Conservation (phyloP, 37 sponge, comb jelly and placozoan species). For the Beroe forskalii region DNA sequence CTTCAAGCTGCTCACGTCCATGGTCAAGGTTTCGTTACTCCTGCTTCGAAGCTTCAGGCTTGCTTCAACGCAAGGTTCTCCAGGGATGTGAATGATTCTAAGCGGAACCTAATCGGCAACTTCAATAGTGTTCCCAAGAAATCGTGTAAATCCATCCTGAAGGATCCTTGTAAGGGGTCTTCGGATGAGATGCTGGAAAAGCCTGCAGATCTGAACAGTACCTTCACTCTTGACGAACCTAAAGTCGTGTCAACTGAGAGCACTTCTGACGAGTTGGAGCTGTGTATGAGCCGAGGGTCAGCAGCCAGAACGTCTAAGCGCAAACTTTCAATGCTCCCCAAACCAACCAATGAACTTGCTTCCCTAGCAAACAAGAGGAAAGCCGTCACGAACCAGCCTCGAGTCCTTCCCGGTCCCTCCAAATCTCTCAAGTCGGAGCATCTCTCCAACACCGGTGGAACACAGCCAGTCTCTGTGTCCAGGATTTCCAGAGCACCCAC, state of each 20-base stretch:
- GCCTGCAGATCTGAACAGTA: conserved; percentile 16
- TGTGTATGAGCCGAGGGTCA: background rate
- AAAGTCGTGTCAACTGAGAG: background rate
- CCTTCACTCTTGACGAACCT: conserved; percentile 50
- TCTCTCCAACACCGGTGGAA: no score
- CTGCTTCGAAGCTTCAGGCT: conserved; percentile 42
- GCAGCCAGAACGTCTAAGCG: background rate
- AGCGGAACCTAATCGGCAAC: background rate
- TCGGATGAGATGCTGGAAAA: background rate
- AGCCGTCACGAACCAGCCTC: background rate
- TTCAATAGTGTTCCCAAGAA: background rate
- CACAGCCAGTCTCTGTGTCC: no score
- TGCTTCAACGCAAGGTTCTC: conserved; percentile 30
- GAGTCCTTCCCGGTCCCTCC: no score
- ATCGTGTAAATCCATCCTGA: background rate
- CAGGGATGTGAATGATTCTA: background rate
- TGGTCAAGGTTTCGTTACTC: conserved; percentile 20
- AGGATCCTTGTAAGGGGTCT: background rate
- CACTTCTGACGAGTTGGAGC: background rate
- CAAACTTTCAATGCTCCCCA: conserved; percentile 38
- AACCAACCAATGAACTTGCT: background rate
- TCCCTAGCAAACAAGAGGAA: conserved; percentile 16
- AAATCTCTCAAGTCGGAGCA: no score
- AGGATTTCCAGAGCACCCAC: no score
- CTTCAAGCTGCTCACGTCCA: conserved; percentile 19